Conservation (phyloP, 2,113 vertebrate species). For the Gracilinanus agilis region DNA sequence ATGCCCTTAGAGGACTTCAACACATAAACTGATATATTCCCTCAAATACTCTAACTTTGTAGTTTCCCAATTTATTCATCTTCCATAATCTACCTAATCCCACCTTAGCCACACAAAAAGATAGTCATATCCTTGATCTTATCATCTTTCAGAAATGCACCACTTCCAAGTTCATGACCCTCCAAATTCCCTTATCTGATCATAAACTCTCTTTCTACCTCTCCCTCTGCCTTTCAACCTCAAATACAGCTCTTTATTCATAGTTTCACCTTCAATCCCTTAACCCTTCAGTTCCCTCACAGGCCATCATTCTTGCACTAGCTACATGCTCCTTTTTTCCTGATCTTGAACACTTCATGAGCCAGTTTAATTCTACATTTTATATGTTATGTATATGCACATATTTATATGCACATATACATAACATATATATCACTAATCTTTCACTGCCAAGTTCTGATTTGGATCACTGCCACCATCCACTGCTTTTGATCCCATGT, state of each 20-base stretch:
- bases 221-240: not conserved
- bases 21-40: not conserved
- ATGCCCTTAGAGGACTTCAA: not conserved
- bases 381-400: too few relatives aligned
- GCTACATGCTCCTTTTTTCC: too few relatives aligned
- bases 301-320: not conserved
- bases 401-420: too few relatives aligned
- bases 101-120: too few relatives aligned
- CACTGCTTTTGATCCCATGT: too few relatives aligned
- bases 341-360: not conserved
- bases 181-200: not conserved
- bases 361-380: not conserved
- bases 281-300: not conserved
- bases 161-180: not conserved
- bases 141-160: not conserved
- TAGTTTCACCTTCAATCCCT: not conserved
- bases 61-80: not conserved
- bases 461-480: too few relatives aligned
- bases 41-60: not conserved
- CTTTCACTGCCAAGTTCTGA: too few relatives aligned
- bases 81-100: not conserved
- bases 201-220: not conserved
- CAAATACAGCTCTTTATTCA: not conserved
- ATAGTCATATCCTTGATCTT: not conserved
- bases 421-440: too few relatives aligned